Base-by-base conservation (phyloP, 2,113 vertebrate genomes). In the Callorhinus ursinus region DNA sequence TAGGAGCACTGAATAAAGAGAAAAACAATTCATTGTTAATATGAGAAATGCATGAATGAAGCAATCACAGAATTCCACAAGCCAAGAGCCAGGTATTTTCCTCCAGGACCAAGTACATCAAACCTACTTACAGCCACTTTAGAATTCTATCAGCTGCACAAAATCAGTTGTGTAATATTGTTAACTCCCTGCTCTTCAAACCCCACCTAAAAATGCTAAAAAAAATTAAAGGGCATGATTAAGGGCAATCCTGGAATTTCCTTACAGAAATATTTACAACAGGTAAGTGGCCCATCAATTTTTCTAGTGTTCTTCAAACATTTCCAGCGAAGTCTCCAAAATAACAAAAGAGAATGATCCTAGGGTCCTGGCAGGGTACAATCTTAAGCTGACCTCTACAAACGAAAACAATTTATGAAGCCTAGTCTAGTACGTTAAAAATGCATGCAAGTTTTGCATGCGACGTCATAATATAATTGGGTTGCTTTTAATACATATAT, bases 361-460 rank as follows among this genome's bases (percentile, higher is more conserved):
- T 86, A 49, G 16, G 5, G 28, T 57, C 22, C 57, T 95, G 24
- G 24, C n/a, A 46, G 24, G 39, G 13, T 85, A 2, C 16, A n/a
- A 65, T 71, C 36, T 88, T 92, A 90, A 69, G 21, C 39, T 95
- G 84, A 24, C 57, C 39, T 86, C n/a, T 72, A 57, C 61, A 96
- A 91, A 88, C 72, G 16, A 71, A 53, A 90, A 57, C 39, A 22
- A 31, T 33, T 90, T 96, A 77, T 95, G 65, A 92, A 96, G 18
- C 28, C n/a, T 95, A 61, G 3, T 77, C 55, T 80, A 33, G 18
- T 49, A 42, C 31, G 74, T 89, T 65, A 90, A 96, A 93, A 93
- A 87, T 81, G 51, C 67, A 95, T 76, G 69, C n/a, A 92, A 93
- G 87, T n/a, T 86, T 87, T 93, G 28, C 71, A 81, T 76, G 39